Percentiles rank a stretch among this genome's conserved stretches.
Evolutionary conservation across 2,113 vertebrate genomes (phyloP).

Genomic region (Syngnathoides biaculeatus): DNA sequence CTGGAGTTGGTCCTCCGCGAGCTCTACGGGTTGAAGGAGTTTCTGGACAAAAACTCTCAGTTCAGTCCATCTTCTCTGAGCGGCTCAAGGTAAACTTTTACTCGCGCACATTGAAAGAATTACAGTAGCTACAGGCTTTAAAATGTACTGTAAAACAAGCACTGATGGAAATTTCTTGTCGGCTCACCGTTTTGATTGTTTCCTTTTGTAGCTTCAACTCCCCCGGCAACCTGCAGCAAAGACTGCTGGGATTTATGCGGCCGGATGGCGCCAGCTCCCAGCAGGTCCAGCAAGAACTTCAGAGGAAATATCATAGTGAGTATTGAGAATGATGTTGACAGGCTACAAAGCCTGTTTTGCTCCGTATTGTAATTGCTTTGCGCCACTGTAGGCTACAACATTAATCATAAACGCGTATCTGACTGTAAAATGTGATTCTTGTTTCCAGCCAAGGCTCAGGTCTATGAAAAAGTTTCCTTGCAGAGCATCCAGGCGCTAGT

Average conservation of each 20-base stretch:
- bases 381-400: background rate
- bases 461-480: constrained; percentile 88
- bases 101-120: background rate
- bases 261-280: constrained; percentile 88
- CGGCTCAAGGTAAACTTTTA: constrained; percentile 77
- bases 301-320: constrained; percentile 91
- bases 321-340: constrained; percentile 4
- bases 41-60: constrained; percentile 93
- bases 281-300: constrained; percentile 93
- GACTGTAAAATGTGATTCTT: constrained; percentile 5
- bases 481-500: constrained; percentile 91
- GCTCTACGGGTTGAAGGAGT: constrained; percentile 86
- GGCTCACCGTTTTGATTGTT: background rate
- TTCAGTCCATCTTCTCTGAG: constrained; percentile 86
- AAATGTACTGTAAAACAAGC: background rate
- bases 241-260: constrained; percentile 86
- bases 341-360: background rate
- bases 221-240: constrained; percentile 86
- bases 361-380: background rate
- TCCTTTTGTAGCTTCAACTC: constrained; percentile 75
- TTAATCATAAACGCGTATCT: background rate
- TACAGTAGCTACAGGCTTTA: background rate
- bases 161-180: background rate
- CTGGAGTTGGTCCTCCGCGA: constrained; percentile 83
- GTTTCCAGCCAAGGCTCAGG: constrained; percentile 84